Base-by-base conservation (phyloP, 2,888 invertebrate species). In the Priocnemis perturbator region DNA sequence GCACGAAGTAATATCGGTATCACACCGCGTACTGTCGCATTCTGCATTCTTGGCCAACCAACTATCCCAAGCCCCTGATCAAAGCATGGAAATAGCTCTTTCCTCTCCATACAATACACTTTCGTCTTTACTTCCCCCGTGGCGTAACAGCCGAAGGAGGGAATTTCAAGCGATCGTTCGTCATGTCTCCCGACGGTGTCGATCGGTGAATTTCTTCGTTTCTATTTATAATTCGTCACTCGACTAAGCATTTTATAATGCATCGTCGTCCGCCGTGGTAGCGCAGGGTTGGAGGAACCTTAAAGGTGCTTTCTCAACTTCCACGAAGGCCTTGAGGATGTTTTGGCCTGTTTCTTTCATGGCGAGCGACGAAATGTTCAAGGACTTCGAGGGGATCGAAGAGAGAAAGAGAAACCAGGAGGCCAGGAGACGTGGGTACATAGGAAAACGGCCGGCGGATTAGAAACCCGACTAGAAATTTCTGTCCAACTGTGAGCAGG, bases 281-380 rank as follows among this genome's bases (percentile, higher is more conserved):
- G 30, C 26, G 45, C 57, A 30, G 26, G 48, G 47, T 23, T n/a
- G 50, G 37, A 19, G 64, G 37, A 37, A 57, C 14, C 56, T 69
- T 64, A 47, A 66, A 66, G 45, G 20, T 58, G 60, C 57, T 61
- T 57, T 61, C 50, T 57, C 47, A 69, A 61, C 53, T 66, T 66
- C 66, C 48, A 26, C 60, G 66, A 69, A 66, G 58, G 45, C 61
- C 69, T 69, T 61, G 66, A 19, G 30, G 61, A 45, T 61, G 57
- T 66, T 60, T 57, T 44, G 48, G 67, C 65, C 60, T 56, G 60
- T 37, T 68, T 64, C 59, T 55, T 17, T 37, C 57, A 14, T 23
- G 11, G 17, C 20, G 52, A 11, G 47, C 47, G 53, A 30, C 53
- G 61, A 64, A 30, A 64, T 64, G 59, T 55, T 68, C 68, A 68